phyloP scores from a whole-genome alignment of 1,140 invertebrate species.

The Lepidostoma basale region DNA sequence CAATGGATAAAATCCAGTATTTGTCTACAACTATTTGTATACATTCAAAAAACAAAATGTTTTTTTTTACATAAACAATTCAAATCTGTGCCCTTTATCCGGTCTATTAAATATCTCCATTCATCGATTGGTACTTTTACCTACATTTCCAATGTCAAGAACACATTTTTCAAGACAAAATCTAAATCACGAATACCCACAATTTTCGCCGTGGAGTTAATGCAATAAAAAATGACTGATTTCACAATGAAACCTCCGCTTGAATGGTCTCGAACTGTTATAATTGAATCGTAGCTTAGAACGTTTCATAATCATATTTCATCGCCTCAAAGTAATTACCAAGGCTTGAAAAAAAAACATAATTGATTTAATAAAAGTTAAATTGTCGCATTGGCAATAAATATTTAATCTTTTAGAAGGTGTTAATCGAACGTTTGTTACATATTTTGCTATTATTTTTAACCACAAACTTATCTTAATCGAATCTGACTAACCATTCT shows the following conservation, averaged over 20 bases:
- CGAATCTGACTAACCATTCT: no score
- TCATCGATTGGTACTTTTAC: no score
- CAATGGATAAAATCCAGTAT: no score
- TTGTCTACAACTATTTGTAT: no score
- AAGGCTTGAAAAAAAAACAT: not conserved
- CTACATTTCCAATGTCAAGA: slow-evolving; percentile 3
- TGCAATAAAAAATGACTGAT: not conserved
- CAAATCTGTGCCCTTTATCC: no score
- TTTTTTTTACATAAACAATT: no score
- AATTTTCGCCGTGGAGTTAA: not conserved
- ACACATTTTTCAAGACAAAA: not conserved
- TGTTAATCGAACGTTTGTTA: no score
- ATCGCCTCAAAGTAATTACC: slow-evolving; percentile 10
- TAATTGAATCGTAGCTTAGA: slow-evolving; percentile 16
- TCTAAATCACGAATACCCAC: not conserved
- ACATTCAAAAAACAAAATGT: no score
- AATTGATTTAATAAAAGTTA: not conserved
- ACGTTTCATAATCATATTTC: slow-evolving; percentile 23
- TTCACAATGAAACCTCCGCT: slow-evolving; percentile 5
- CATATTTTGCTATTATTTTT: no score
- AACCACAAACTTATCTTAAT: no score
- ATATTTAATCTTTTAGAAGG: no score
- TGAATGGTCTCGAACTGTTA: slow-evolving; percentile 5
- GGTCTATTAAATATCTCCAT: no score
- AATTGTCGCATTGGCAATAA: not conserved